These are phyloP conservation scores for Miniopterus natalensis DNA, from an alignment of 2,113 vertebrate genomes.

Conservation along the genomic window DNA sequence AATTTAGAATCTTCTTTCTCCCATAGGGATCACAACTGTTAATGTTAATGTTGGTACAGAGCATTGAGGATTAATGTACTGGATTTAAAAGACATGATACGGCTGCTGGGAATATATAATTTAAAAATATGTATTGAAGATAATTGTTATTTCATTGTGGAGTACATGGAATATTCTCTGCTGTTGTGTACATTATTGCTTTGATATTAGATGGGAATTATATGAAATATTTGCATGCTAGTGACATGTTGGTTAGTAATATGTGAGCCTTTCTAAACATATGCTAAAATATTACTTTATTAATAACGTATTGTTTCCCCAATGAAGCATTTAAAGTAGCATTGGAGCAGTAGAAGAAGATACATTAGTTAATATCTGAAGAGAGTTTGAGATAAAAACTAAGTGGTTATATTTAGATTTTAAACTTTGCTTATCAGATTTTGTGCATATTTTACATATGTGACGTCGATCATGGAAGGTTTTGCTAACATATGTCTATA, in stretches of 20 bases:
- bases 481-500: not conserved
- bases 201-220: not conserved
- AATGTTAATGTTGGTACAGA: not conserved
- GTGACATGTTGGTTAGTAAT: not conserved
- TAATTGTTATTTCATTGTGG: conserved; percentile 51
- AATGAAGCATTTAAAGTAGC: conserved; percentile 52
- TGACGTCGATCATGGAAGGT: not conserved
- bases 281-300: conserved; percentile 4
- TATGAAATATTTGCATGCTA: conserved; percentile 7
- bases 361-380: conserved; percentile 55
- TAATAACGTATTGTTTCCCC: conserved; percentile 10
- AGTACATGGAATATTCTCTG: not conserved
- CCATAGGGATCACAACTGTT: not conserved
- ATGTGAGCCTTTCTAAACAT: not conserved
- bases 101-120: not conserved
- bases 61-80: not conserved
- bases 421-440: conserved; percentile 51
- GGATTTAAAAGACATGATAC: conserved; percentile 1
- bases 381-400: conserved; percentile 8
- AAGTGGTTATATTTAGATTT: conserved; percentile 47
- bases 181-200: not conserved
- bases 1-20: conserved; percentile 53
- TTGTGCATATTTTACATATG: not conserved
- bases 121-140: conserved; percentile 27
- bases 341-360: not conserved